phyloP scores from a whole-genome alignment of 2,113 vertebrate species.

The Sapayoa aenigma region DNA sequence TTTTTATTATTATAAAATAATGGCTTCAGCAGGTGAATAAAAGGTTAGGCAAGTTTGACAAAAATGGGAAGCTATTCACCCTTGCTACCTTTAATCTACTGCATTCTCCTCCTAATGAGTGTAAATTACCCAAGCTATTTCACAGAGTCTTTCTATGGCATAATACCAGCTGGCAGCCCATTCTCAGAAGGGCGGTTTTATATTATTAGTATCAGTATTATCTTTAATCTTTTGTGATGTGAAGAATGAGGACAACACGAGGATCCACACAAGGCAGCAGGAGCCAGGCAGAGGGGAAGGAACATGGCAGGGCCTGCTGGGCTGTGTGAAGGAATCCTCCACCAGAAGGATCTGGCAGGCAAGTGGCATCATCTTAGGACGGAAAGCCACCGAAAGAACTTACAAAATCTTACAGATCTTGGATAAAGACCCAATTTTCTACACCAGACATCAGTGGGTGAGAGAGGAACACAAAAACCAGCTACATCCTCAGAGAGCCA shows the following conservation, averaged over 20 bases:
- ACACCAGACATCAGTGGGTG: neutral
- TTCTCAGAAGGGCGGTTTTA: slow-evolving; percentile 71
- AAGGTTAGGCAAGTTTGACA: slow-evolving; percentile 81
- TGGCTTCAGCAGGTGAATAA: slow-evolving; percentile 80
- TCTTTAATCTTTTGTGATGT: slow-evolving; percentile 78
- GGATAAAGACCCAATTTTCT: neutral
- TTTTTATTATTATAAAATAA: slow-evolving; percentile 82
- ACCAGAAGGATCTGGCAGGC: neutral
- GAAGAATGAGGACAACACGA: slow-evolving; percentile 73
- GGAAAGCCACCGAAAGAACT: neutral
- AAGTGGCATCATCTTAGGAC: neutral
- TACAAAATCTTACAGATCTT: neutral
- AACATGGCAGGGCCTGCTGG: neutral
- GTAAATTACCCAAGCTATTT: slow-evolving; percentile 82
- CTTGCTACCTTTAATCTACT: slow-evolving; percentile 86
- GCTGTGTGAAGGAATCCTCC: slow-evolving; percentile 40
- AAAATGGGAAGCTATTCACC: slow-evolving; percentile 83
- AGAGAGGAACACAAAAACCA: neutral
- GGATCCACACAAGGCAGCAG: slow-evolving; percentile 38
- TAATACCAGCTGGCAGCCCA: slow-evolving; percentile 69
- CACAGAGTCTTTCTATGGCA: slow-evolving; percentile 72
- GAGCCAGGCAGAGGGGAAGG: neutral
- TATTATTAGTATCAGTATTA: slow-evolving; percentile 74
- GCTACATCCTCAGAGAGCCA: neutral
- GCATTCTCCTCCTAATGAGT: slow-evolving; percentile 80